Evolutionary conservation across 2,113 vertebrate genomes (phyloP), one percentile per base, ranked within the genome.

Genomic region (Brachionichthys hirsutus): DNA sequence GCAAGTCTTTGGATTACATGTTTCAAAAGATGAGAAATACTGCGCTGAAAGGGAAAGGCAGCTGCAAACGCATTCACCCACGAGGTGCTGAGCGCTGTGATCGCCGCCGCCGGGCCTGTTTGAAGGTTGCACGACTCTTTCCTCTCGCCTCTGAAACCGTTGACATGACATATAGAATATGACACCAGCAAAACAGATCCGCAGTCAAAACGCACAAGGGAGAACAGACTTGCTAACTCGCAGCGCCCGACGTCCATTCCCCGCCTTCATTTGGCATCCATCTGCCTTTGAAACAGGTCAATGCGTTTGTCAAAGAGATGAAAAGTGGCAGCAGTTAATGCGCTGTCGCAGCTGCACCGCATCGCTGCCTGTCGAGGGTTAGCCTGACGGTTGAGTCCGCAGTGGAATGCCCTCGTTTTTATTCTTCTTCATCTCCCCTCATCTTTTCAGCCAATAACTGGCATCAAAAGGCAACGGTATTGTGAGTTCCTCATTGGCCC

Each of bases 261-360:
- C 50, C 45, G 57, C 50, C 30, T 17, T 67, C 17, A 46, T 69
- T 60, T 57, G 16, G 24, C 44, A 51, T 64, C 70, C 80, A 74
- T 81, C 75, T 70, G 69, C 61, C 62, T 61, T 46, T n/a, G 67
- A 42, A 77, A 22, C 54, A 72, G 73, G 63, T 73, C 61, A 62
- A 14, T 58, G 69, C 44, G 42, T 75, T 68, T 62, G 67, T 62
- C 52, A 67, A 62, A 69, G 53, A 54, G 44, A 54, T 58, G 52
- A 63, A 44, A 72, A 59, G 65, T 49, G 56, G 56, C 66, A 64
- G 51, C 66, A 41, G 62, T 51, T 67, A 60, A 62, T 60, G 36
- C 35, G 19, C 58, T 14, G 38, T 52, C 54, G 41, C 78, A 68
- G 73, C 52, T 69, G 56, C 8, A 56, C 48, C 24, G 61, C 6